Evolutionary conservation across 2,888 invertebrate species (phyloP).

Genomic region (Hirtodrosophila duncani): DNA sequence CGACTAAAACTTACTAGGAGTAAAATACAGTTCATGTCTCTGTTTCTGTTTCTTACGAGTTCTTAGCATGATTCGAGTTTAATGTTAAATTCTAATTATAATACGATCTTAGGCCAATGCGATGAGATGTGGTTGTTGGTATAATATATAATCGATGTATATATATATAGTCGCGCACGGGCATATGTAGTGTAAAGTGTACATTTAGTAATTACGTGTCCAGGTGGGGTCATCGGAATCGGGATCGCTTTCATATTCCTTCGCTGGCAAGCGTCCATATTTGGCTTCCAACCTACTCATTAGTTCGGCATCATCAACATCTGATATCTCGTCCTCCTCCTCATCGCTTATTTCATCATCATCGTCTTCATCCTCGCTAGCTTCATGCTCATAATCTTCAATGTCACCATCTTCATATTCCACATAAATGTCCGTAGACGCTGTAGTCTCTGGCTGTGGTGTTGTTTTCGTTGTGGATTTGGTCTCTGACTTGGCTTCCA

Average conservation of each 20-base stretch:
- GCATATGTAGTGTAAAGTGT: constrained; percentile 43
- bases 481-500: constrained; percentile 2
- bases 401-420: constrained; percentile 57
- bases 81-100: constrained; percentile 36
- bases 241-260: constrained; percentile 79
- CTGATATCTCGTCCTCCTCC: constrained; percentile 80
- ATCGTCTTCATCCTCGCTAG: constrained; percentile 13
- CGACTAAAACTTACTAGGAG: constrained; percentile 50
- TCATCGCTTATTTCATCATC: constrained; percentile 67
- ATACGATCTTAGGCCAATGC: constrained; percentile 22
- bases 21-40: too few relatives aligned
- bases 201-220: constrained; percentile 78
- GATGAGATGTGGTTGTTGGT: constrained; percentile 29
- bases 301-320: constrained; percentile 85
- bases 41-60: constrained; percentile 42
- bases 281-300: constrained; percentile 85
- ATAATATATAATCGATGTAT: constrained; percentile 22
- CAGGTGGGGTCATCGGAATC: constrained; percentile 77
- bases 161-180: constrained; percentile 6
- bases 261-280: constrained; percentile 84
- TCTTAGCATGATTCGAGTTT: constrained; percentile 44
- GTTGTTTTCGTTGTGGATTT: constrained; percentile 4
- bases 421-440: constrained; percentile 52
- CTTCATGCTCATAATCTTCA: constrained; percentile 49
- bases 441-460: constrained; percentile 3